Percentiles rank a stretch among this genome's conserved stretches.
Evolutionary conservation across 2,797 vertebrate genomes (phyloP).

Genomic region (Mus caroli): DNA sequence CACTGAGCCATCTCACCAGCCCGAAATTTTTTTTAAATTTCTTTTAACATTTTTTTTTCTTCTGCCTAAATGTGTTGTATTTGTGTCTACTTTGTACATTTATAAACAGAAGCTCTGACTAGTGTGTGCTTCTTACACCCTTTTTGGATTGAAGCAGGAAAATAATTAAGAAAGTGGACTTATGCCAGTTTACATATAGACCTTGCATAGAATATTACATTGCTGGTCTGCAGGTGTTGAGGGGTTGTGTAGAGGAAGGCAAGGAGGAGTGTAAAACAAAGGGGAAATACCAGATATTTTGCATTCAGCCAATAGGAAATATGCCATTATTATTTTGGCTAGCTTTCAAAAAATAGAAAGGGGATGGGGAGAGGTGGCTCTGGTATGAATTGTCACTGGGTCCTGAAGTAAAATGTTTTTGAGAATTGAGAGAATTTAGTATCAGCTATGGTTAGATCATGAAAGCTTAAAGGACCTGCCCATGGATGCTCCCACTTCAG

Average conservation of each 20-base stretch:
- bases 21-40: background rate
- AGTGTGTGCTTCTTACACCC: constrained; percentile 74
- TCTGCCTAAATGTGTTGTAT: constrained; percentile 37
- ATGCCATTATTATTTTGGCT: constrained; percentile 81
- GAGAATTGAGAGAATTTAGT: constrained; percentile 88
- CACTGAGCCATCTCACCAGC: too few relatives aligned
- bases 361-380: constrained; percentile 69
- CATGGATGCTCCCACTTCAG: constrained; percentile 82
- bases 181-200: constrained; percentile 86
- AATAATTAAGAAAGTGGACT: constrained; percentile 90
- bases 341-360: constrained; percentile 85
- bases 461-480: constrained; percentile 86
- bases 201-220: constrained; percentile 79
- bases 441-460: constrained; percentile 90
- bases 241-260: constrained; percentile 19
- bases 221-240: constrained; percentile 55
- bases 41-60: background rate
- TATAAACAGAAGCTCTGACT: constrained; percentile 79
- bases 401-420: constrained; percentile 87
- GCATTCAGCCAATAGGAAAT: constrained; percentile 64
- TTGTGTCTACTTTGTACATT: constrained; percentile 52
- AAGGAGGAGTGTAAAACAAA: background rate
- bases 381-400: constrained; percentile 83
- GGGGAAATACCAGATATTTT: constrained; percentile 47
- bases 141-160: constrained; percentile 81